Evolutionary conservation across 2,797 vertebrate species (phyloP).

Genomic region (Pogoniulus pusillus): DNA sequence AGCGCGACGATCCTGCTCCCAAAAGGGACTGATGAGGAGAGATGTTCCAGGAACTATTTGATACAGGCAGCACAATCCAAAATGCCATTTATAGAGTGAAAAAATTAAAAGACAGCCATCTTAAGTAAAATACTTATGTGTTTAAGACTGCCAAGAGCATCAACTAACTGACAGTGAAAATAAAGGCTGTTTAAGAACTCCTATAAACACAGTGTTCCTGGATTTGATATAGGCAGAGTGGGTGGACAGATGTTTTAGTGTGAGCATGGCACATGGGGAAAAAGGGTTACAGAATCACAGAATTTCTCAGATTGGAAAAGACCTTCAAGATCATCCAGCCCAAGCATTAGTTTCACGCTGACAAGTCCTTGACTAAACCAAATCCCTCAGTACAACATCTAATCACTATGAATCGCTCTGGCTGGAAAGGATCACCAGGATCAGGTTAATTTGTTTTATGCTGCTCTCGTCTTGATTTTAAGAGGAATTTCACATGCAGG

Average conservation of each 20-base stretch:
- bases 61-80: constrained; percentile 11
- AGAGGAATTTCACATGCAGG: not conserved
- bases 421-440: too few relatives aligned
- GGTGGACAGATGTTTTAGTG: not conserved
- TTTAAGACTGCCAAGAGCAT: not conserved
- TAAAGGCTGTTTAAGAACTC: not conserved
- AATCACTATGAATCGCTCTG: too few relatives aligned
- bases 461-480: not conserved
- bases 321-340: too few relatives aligned
- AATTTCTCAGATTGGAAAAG: too few relatives aligned
- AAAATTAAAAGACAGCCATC: not conserved
- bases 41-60: constrained; percentile 31
- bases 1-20: not conserved
- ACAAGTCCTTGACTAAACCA: too few relatives aligned
- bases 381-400: too few relatives aligned
- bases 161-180: not conserved
- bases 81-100: not conserved
- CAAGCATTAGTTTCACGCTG: too few relatives aligned
- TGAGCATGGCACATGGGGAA: not conserved
- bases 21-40: constrained; percentile 43
- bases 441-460: not conserved
- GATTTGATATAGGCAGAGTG: not conserved
- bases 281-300: too few relatives aligned
- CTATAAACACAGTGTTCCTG: not conserved
- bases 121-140: not conserved